Base-by-base conservation (phyloP, 2,888 invertebrate genomes). In the Pachymerium ferrugineum region DNA sequence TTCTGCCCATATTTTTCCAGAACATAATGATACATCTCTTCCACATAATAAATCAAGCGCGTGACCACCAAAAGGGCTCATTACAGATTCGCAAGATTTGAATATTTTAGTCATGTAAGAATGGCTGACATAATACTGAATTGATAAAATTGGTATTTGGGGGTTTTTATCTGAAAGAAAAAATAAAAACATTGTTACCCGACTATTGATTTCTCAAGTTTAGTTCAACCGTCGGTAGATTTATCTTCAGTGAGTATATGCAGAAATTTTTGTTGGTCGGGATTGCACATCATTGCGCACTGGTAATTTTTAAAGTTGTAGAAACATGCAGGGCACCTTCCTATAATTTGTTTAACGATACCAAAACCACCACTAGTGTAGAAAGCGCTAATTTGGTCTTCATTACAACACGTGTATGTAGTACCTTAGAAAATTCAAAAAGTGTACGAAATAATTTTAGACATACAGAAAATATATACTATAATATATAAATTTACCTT, bases 241-340 rank as follows among this genome's bases (percentile, higher is more conserved):
- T n/a, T n/a, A n/a, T n/a, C n/a, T n/a, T n/a, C n/a, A n/a, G n/a
- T n/a, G n/a, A n/a, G 28, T 10, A 22, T 25, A n/a, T 28, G 10
- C 25, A 62, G 3, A 62, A 28, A 62, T 25, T 25, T 84, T 75
- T 90, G 89, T 82, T 97, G 96, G 1, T 86, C 80, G 0, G 90
- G 88, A 16, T 88, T 86, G 82, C 97, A 97, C 0, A 93, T 91
- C 82, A 94, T 86, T 74, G 88, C 89, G 81, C 97, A 97, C 78
- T 94, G 87, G 78, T 93, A 89, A 77, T 88, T 86, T 42, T 89
- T 85, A 81, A 97, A 89, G 85, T 97, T 97, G 77, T 87, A 86
- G 83, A 90, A 86, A 82, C 97, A 98, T 0, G 92, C 89, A 0
- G 96, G 96, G 82, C 97, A 98, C 73, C 94, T 85, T 47, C 85